Evolutionary conservation across 2,888 invertebrate genomes (phyloP), one percentile per base, ranked within the genome.

Genomic region (Aleiodes alternator): DNA sequence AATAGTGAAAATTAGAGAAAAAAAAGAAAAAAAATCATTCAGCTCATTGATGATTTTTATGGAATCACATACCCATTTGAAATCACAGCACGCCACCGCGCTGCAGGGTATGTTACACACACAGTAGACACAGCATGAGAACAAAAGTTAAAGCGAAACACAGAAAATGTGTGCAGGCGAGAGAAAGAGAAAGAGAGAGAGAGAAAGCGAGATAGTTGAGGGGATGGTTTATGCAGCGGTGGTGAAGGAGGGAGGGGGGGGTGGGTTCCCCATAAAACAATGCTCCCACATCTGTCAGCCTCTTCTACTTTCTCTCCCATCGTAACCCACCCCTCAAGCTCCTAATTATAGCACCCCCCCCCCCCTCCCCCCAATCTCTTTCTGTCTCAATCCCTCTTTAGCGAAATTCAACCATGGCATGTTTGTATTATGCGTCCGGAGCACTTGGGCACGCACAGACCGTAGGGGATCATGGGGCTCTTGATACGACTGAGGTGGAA

Each of bases 221-320:
- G 73, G 70, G 66, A 76, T 80, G 76, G 76, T 59, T 75, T 66
- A 68, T 77, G 71, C 70, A 74, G 72, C 75, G 76, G 73, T 50
- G 76, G 23, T 2, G 23, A 23, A 34, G 6, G 34, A 4, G 34
- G 59, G 72, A 75, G 75, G 72, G 75, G 82, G 82, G 78, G 79
- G 70, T 79, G 84, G 85, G 84, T 84, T 85, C 86, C 87, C 86
- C 86, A 86, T 89, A 89, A 89, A 89, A 89, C 89, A 89, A 89
- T 89, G 89, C 88, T 88, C 89, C 89, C 89, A 89, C 89, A 89
- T 89, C 89, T 89, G 89, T 89, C 89, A 87, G 89, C 86, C 88
- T 88, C 89, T 89, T 88, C 86, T 87, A 85, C 84, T 84, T 85
- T 82, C 82, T 82, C 82, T 83, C 84, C 82, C 80, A 69, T 75